phyloP scores from a whole-genome alignment of 2,113 vertebrate species.

The Empidonax alnorum region DNA sequence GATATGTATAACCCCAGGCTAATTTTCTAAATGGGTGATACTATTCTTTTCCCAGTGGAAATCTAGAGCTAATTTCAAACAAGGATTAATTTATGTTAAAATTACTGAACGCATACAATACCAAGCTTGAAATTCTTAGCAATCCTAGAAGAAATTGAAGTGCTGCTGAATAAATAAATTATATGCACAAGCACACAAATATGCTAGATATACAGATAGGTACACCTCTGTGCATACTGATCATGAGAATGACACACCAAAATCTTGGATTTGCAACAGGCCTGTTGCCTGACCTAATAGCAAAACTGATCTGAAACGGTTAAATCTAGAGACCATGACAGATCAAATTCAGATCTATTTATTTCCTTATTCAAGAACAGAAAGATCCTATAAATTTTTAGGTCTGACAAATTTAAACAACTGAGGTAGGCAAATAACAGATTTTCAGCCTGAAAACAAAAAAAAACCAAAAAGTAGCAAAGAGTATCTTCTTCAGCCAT shows the following conservation, averaged over 20 bases:
- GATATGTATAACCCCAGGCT: conserved; percentile 60
- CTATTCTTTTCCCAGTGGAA: conserved; percentile 65
- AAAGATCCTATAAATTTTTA: neutral
- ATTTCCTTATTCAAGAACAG: conserved; percentile 13
- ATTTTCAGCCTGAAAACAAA: neutral
- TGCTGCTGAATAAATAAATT: neutral
- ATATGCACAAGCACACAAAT: neutral
- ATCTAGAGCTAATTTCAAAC: conserved; percentile 70
- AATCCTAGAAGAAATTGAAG: neutral
- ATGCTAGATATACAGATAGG: neutral
- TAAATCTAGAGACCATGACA: neutral
- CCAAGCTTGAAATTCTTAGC: conserved; percentile 33
- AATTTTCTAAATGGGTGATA: conserved; percentile 66
- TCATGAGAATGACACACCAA: neutral
- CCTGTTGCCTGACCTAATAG: neutral
- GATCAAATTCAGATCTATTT: conserved; percentile 30
- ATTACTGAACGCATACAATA: conserved; percentile 27
- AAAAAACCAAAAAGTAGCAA: neutral
- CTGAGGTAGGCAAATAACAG: neutral
- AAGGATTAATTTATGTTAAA: conserved; percentile 63
- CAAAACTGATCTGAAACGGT: neutral
- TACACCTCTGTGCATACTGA: neutral
- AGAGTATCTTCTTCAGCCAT: neutral
- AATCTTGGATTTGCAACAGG: neutral
- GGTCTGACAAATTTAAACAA: neutral